phyloP scores from a whole-genome alignment of 2,113 vertebrate genomes.

The Seriola rivoliana region DNA sequence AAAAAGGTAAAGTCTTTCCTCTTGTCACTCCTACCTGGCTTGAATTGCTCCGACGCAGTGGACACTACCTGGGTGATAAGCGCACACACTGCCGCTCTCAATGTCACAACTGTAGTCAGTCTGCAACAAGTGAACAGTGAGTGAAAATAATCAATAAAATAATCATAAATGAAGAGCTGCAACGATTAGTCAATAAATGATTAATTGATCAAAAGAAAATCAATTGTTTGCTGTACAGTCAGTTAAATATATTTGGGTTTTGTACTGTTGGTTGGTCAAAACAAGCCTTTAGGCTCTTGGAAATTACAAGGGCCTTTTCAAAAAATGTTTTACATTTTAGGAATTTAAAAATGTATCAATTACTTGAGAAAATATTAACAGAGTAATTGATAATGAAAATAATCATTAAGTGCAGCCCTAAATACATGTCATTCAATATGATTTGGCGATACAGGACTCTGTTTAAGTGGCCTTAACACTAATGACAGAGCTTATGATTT shows the following conservation, averaged over 20 bases:
- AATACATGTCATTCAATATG: background rate
- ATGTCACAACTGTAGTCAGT: conserved; percentile 93
- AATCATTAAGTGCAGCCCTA: background rate
- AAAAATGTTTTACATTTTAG: too few species aligned
- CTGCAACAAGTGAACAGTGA: conserved; percentile 72
- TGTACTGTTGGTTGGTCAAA: too few species aligned
- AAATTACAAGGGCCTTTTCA: background rate
- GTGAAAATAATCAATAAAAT: background rate
- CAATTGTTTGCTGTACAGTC: too few species aligned
- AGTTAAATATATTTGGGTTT: too few species aligned
- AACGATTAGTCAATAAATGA: background rate
- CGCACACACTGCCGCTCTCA: conserved; percentile 89
- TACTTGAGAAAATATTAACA: too few species aligned
- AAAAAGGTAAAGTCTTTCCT: background rate
- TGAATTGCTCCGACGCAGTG: conserved; percentile 91
- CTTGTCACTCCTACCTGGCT: conserved; percentile 85
- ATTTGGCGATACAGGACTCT: background rate
- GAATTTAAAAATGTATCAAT: too few species aligned
- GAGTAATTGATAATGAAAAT: too few species aligned
- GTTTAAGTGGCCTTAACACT: background rate
- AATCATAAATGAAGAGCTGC: background rate
- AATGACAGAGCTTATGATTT: background rate
- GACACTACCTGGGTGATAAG: conserved; percentile 91
- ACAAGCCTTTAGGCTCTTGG: too few species aligned
- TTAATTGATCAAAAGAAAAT: too few species aligned